phyloP scores from a whole-genome alignment of 1,140 invertebrate genomes.

The Proctacanthus coquilletti region DNA sequence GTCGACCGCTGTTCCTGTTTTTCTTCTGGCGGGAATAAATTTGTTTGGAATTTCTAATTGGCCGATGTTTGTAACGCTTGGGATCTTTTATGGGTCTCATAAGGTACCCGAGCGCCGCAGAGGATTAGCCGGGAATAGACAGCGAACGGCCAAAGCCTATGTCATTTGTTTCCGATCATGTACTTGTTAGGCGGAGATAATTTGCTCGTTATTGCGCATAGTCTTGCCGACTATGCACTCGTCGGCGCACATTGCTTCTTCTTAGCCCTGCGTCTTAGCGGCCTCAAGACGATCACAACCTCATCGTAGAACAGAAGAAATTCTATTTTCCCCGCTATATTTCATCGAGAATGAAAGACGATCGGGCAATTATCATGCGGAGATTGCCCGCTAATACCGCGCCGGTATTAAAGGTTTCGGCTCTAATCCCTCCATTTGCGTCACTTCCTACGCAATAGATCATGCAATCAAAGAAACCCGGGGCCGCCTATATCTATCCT shows the following conservation, averaged over 20 bases:
- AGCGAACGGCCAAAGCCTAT: background rate
- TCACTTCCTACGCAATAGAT: too few species aligned
- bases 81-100: background rate
- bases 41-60: slow-evolving; percentile 2
- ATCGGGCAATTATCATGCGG: background rate
- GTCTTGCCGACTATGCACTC: too few species aligned
- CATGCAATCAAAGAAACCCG: too few species aligned
- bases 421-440: too few species aligned
- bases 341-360: background rate
- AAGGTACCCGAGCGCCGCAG: background rate
- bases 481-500: too few species aligned
- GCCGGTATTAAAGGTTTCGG: background rate
- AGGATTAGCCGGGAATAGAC: background rate
- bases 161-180: background rate
- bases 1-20: too few species aligned
- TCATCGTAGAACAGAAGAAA: too few species aligned
- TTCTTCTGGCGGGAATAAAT: slow-evolving; percentile 2
- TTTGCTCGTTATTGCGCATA: too few species aligned
- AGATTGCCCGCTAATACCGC: background rate
- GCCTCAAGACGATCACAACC: too few species aligned
- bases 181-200: background rate
- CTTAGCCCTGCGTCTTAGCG: too few species aligned
- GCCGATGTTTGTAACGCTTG: background rate
- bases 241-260: too few species aligned
- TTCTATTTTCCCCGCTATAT: too few species aligned